These are phyloP conservation scores for Gallinago jamesoni DNA, from an alignment of 2,113 vertebrate genomes.

Conservation along the genomic window DNA sequence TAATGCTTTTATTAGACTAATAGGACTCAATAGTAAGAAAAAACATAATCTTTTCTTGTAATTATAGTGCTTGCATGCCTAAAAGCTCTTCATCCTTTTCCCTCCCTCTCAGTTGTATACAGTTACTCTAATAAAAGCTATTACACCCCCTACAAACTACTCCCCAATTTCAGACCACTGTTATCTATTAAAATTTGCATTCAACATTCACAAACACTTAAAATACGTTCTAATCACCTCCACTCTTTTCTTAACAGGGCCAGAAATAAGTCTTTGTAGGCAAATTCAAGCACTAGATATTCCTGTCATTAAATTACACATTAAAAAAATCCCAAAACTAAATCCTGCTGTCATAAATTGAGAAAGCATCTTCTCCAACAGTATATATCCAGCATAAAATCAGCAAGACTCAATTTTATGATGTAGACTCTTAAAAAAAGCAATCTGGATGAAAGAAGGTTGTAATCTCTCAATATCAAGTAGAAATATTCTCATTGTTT, in stretches of 20 bases:
- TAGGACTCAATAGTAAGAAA: background rate
- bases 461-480: conserved; percentile 57
- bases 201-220: background rate
- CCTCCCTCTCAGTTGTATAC: background rate
- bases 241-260: background rate
- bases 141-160: background rate
- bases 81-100: background rate
- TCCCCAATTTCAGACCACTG: background rate
- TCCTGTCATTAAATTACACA: conserved; percentile 7
- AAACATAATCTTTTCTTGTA: background rate
- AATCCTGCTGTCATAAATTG: conserved; percentile 14
- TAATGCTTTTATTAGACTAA: conserved; percentile 9
- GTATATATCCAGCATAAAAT: conserved; percentile 33
- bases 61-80: background rate
- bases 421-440: conserved; percentile 31
- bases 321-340: background rate
- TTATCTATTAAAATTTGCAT: background rate
- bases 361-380: conserved; percentile 23
- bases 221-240: background rate
- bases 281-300: background rate
- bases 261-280: conserved; percentile 11
- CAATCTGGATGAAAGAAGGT: conserved; percentile 53
- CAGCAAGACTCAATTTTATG: conserved; percentile 46
- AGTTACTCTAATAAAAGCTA: background rate
- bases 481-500: conserved; percentile 53